Conservation (phyloP, 2,113 vertebrate species). For the Phaetusa simplex region DNA sequence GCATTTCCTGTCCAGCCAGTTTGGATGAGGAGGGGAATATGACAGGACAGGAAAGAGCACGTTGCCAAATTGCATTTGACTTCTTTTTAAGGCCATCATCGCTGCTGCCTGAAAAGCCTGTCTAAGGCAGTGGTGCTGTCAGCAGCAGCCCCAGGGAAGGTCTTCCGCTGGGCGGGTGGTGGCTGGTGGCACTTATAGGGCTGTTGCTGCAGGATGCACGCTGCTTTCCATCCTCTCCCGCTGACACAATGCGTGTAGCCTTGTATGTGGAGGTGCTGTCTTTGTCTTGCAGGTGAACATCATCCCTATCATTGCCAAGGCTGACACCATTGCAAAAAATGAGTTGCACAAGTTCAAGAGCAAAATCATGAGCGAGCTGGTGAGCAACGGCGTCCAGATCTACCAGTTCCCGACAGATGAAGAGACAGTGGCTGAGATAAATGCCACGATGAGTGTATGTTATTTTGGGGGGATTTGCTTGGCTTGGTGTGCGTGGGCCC, state of each 20-base stretch:
- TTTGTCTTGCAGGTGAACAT: constrained; percentile 81
- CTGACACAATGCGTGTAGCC: background rate
- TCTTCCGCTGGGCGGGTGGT: background rate
- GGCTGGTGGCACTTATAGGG: background rate
- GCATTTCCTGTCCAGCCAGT: constrained; percentile 41
- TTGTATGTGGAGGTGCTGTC: background rate
- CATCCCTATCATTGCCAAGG: constrained; percentile 85
- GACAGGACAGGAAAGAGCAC: constrained; percentile 35
- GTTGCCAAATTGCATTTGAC: background rate
- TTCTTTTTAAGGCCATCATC: constrained; percentile 5
- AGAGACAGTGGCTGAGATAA: constrained; percentile 84
- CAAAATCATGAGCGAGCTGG: constrained; percentile 86
- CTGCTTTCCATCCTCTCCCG: background rate
- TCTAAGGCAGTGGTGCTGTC: background rate
- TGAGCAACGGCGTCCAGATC: constrained; percentile 85
- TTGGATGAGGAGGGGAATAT: background rate
- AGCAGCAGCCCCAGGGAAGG: background rate
- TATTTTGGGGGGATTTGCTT: background rate
- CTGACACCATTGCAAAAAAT: constrained; percentile 83
- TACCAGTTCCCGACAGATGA: constrained; percentile 85
- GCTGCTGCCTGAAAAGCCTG: background rate
- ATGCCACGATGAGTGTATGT: constrained; percentile 84
- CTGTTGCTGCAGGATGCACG: rapidly evolving
- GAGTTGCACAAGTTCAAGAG: constrained; percentile 88
- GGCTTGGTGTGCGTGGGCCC: background rate